Evolutionary conservation across 1,140 invertebrate species (phyloP), one percentile per base, ranked within the genome.

Genomic region (Drosophila tropicalis): DNA sequence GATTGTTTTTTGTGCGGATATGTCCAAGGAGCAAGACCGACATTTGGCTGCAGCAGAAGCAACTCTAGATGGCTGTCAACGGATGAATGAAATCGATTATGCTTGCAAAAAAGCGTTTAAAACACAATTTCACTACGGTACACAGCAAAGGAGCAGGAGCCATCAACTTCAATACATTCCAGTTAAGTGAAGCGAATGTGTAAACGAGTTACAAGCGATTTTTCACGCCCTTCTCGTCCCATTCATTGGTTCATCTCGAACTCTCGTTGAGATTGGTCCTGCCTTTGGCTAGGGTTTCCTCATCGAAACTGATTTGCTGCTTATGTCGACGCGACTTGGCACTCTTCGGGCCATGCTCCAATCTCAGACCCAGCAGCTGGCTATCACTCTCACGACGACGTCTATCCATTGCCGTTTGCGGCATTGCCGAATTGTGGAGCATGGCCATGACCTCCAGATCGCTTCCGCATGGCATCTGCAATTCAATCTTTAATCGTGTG

Each of bases 1-100:
- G 90, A 91, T 91, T 91, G 90, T 91, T 91, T 91, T 83, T 71
- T 76, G 84, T 89, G 63, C 84, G 84, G 85, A 89, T 81, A 89
- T 89, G 82, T 86, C 70, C 73, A 85, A 69, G 70, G 58, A 72
- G 56, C 63, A 22, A 22, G 51, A 29, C 56, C 29, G 25, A 40
- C 51, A 17, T 29, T 61, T 66, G 55, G 62, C 36, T 39, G 36
- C 4, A 62, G 19, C 63, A 67, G 51, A n/a, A 73, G 41, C 60
- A 68, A 15, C 54, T 58, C 65, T 67, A 44, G 62, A 61, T 56
- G 62, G 65, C 81, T 87, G 83, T 84, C 84, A 84, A 78, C 70
- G 81, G 60, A 51, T 78, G 73, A 75, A 87, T 81, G 74, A 65
- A 78, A 89, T 84, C 84, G 84, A 89, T 89, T 89, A 81, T 79